Conservation (phyloP, 2,797 vertebrate species). For the Sitta carolinensis region DNA sequence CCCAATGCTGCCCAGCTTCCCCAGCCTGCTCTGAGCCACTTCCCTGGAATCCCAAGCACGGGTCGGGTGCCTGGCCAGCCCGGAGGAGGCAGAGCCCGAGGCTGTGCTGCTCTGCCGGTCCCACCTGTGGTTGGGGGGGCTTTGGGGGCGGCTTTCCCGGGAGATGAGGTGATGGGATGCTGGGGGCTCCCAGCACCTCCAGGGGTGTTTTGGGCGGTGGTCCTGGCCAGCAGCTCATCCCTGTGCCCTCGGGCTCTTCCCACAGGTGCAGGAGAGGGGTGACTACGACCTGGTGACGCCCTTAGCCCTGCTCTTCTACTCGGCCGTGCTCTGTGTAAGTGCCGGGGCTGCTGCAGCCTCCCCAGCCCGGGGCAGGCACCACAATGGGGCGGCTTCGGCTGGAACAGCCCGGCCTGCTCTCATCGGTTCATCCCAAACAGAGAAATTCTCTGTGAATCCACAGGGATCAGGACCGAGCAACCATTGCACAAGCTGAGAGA, state of each 20-base stretch:
- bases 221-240: background rate
- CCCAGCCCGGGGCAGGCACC: background rate
- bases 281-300: slow-evolving; percentile 91
- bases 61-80: background rate
- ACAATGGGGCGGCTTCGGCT: background rate
- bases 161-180: background rate
- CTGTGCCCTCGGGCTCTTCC: background rate
- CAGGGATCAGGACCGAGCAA: background rate
- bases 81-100: background rate
- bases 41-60: background rate
- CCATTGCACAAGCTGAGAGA: background rate
- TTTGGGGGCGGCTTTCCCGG: background rate
- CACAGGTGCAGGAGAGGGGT: slow-evolving; percentile 88
- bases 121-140: background rate
- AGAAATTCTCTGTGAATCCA: rapidly evolving
- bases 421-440: background rate
- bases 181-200: background rate
- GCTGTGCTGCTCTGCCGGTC: background rate
- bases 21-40: background rate
- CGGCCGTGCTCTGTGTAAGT: slow-evolving; percentile 88
- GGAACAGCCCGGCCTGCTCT: background rate
- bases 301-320: slow-evolving; percentile 91
- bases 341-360: background rate
- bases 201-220: rapidly evolving
- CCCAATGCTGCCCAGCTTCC: background rate